These are phyloP conservation scores for Rhabdophis nuchalis DNA, from an alignment of 2,797 vertebrate genomes.

Conservation along the genomic window DNA sequence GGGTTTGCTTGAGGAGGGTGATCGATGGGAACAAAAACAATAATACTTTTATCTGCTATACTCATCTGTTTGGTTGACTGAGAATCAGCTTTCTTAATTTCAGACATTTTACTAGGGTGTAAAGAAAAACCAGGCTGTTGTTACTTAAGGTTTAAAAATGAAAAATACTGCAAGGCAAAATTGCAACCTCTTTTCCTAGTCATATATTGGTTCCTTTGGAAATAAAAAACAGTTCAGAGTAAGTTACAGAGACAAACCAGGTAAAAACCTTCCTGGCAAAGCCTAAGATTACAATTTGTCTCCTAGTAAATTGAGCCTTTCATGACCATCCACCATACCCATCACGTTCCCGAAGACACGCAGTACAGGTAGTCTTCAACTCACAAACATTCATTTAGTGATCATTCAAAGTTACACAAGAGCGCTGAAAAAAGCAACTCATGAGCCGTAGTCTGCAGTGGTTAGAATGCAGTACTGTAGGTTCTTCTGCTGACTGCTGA, in stretches of 20 bases:
- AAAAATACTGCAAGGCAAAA: neutral
- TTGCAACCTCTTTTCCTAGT: neutral
- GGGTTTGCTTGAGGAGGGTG: neutral
- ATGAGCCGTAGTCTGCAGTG: neutral
- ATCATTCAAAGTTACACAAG: neutral
- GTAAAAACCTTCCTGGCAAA: neutral
- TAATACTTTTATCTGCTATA: neutral
- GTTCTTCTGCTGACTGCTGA: no score
- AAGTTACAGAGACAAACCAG: neutral
- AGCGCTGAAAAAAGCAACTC: neutral
- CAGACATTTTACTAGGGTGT: neutral
- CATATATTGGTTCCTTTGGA: neutral
- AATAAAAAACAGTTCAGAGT: neutral
- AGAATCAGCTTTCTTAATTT: neutral
- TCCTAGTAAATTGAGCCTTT: neutral
- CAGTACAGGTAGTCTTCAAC: neutral
- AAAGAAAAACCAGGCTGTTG: neutral
- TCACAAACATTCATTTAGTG: neutral
- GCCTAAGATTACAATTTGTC: neutral
- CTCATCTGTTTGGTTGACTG: neutral
- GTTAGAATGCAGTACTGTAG: no score
- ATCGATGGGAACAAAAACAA: neutral
- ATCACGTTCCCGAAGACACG: neutral
- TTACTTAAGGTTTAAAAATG: neutral
- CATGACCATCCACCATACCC: neutral